Evolutionary conservation across 2,113 vertebrate species (phyloP).

Genomic region (Corvus cornix): DNA sequence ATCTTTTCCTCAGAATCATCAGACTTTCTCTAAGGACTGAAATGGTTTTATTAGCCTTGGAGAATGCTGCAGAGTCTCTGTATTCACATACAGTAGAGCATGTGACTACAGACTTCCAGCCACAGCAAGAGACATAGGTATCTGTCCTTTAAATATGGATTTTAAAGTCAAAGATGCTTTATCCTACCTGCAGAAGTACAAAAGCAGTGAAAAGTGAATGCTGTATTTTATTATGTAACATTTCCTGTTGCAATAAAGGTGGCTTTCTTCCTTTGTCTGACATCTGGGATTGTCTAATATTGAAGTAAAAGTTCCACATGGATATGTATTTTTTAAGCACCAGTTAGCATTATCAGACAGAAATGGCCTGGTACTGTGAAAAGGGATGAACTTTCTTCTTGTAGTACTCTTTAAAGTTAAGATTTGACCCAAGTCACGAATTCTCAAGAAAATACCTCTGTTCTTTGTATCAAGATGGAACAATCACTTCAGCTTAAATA

Average conservation of each 20-base stretch:
- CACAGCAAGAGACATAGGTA: neutral
- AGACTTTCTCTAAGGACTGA: neutral
- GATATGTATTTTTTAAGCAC: neutral
- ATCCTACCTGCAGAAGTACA: neutral
- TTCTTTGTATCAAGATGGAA: slow-evolving; percentile 3
- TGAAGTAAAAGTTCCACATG: neutral
- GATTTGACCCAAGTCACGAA: neutral
- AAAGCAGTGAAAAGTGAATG: neutral
- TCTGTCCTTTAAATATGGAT: neutral
- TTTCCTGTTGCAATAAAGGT: neutral
- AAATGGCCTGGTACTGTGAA: neutral
- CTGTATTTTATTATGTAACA: neutral
- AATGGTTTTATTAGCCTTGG: neutral
- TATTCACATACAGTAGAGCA: neutral
- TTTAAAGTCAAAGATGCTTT: neutral
- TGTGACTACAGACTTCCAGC: neutral
- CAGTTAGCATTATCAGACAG: neutral
- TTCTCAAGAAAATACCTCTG: slow-evolving; percentile 1
- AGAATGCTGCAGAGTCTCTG: neutral
- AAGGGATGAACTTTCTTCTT: neutral
- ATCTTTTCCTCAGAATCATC: neutral
- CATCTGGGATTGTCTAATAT: neutral
- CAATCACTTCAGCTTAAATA: slow-evolving; percentile 16
- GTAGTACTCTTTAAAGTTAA: neutral
- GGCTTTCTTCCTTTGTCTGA: neutral